A percentile compares a stretch with the other conserved stretches of the same genome.
Evolutionary conservation across 2,797 vertebrate species (phyloP).

Genomic region (Pantherophis vulpinus): DNA sequence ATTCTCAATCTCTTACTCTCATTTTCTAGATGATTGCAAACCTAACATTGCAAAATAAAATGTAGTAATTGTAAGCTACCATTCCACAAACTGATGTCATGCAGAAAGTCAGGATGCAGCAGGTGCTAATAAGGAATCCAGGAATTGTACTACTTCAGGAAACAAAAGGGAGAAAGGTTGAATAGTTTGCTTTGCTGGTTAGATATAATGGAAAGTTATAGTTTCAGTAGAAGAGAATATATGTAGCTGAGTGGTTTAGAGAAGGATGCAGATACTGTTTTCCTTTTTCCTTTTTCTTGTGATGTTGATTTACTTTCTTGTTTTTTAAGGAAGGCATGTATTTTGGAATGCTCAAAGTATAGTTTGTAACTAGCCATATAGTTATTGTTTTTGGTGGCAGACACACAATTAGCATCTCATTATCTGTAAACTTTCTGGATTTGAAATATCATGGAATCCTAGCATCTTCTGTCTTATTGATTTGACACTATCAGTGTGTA

Average conservation of each 20-base stretch:
- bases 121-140: neutral
- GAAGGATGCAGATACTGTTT: neutral
- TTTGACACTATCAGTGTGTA: constrained; percentile 51
- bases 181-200: neutral
- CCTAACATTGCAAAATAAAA: neutral
- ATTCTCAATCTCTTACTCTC: neutral
- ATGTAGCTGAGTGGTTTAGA: neutral
- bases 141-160: neutral
- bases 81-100: neutral
- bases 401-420: neutral
- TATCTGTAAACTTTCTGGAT: neutral
- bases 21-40: neutral
- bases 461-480: constrained; percentile 29
- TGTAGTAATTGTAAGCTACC: neutral
- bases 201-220: neutral
- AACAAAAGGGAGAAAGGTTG: neutral
- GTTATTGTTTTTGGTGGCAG: neutral
- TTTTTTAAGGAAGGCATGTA: neutral
- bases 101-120: neutral
- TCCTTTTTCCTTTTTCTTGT: neutral
- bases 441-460: neutral
- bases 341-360: neutral
- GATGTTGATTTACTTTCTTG: neutral
- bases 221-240: neutral
- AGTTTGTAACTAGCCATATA: neutral